A percentile compares a stretch with the other conserved stretches of the same genome.
Evolutionary conservation across 2,888 invertebrate species (phyloP).

Genomic region (Periphyllus acericola): DNA sequence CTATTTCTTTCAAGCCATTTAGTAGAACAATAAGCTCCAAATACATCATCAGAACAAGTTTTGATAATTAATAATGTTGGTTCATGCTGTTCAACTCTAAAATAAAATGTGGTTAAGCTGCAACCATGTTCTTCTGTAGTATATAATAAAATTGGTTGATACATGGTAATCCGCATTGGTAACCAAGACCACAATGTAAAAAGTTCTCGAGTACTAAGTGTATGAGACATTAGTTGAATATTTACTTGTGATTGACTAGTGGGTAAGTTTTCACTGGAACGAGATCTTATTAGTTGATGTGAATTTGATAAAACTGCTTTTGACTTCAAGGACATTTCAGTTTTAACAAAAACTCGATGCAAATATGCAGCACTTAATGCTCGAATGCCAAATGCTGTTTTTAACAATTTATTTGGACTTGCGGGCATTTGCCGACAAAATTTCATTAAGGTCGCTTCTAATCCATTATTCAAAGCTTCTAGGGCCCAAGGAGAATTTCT

Average conservation of each 20-base stretch:
- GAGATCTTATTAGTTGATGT: constrained; percentile 81
- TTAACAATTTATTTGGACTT: constrained; percentile 82
- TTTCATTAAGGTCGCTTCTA: constrained; percentile 84
- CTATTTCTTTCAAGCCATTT: constrained; percentile 92
- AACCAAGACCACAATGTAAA: constrained; percentile 97
- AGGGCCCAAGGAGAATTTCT: constrained; percentile 84
- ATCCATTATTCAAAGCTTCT: constrained; percentile 85
- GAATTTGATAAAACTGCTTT: constrained; percentile 78
- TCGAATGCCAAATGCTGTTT: constrained; percentile 91
- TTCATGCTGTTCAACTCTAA: constrained; percentile 90
- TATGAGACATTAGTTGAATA: constrained; percentile 95
- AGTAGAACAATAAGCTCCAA: constrained; percentile 95
- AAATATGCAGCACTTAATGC: constrained; percentile 94
- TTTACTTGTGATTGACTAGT: constrained; percentile 93
- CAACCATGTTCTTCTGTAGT: constrained; percentile 98
- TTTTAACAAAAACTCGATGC: constrained; percentile 90
- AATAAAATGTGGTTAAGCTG: constrained; percentile 93
- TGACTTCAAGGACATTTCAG: constrained; percentile 93
- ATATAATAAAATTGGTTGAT: constrained; percentile 91
- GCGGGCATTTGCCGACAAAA: constrained; percentile 90
- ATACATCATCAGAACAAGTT: constrained; percentile 95
- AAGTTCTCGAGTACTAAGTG: constrained; percentile 91
- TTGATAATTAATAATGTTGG: constrained; percentile 95
- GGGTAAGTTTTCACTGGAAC: constrained; percentile 89
- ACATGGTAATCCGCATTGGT: constrained; percentile 94